phyloP scores from a whole-genome alignment of 2,888 invertebrate species.

The Cheilosia soror region DNA sequence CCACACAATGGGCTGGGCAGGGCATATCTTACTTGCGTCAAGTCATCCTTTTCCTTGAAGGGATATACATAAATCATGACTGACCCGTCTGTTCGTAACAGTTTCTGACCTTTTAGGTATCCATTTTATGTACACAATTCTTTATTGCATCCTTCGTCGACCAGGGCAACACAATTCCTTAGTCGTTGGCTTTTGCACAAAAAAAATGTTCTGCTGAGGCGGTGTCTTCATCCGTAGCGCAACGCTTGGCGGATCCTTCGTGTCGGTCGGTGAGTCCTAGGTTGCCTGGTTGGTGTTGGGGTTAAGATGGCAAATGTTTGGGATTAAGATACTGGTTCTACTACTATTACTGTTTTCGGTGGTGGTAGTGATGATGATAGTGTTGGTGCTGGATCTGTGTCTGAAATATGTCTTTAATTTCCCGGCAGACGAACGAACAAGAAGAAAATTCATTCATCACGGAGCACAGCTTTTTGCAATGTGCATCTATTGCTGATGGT shows the following conservation, averaged over 20 bases:
- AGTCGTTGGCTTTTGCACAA: constrained; percentile 53
- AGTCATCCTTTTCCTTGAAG: constrained; percentile 72
- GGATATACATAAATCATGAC: constrained; percentile 75
- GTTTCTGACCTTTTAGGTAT: constrained; percentile 74
- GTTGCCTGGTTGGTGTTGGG: constrained; percentile 51
- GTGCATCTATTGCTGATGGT: constrained; percentile 69
- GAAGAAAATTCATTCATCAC: constrained; percentile 73
- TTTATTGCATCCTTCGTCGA: constrained; percentile 70
- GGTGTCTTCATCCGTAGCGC: constrained; percentile 71
- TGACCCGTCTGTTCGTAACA: constrained; percentile 74
- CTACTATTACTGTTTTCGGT: constrained; percentile 70
- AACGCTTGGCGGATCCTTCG: constrained; percentile 63
- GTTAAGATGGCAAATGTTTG: constrained; percentile 71
- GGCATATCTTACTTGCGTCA: constrained; percentile 72
- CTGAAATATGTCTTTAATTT: constrained; percentile 75
- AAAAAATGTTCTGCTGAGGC: constrained; percentile 54
- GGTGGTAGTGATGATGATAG: constrained; percentile 28
- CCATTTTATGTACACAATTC: constrained; percentile 74
- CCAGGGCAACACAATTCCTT: constrained; percentile 67
- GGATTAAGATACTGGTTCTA: constrained; percentile 70
- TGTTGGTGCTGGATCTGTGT: constrained; percentile 21
- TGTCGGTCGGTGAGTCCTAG: constrained; percentile 38
- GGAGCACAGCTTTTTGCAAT: constrained; percentile 68
- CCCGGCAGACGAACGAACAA: constrained; percentile 67
- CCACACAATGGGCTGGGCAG: constrained; percentile 62